Evolutionary conservation across 2,113 vertebrate genomes (phyloP).

Genomic region (Phoxinus phoxinus): DNA sequence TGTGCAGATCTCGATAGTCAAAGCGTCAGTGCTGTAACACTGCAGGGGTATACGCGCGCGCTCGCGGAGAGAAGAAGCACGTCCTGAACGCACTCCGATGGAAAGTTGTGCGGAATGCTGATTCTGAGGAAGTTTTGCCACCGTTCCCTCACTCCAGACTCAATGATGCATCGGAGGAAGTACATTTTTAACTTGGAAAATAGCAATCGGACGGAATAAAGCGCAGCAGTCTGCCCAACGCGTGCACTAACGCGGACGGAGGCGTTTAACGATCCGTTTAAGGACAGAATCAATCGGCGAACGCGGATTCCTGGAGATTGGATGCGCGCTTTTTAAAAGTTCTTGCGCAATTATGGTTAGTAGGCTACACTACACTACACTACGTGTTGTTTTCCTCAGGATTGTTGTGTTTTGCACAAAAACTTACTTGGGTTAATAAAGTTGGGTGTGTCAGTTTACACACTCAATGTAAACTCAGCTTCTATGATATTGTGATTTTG

Average conservation of each 20-base stretch:
- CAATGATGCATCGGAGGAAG: constrained; percentile 42
- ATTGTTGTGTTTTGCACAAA: background rate
- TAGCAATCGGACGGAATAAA: constrained; percentile 13
- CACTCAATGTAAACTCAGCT: background rate
- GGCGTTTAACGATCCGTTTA: background rate
- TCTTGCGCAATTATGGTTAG: constrained; percentile 72
- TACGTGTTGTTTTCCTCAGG: background rate
- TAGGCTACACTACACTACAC: constrained; percentile 37
- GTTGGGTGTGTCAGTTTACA: background rate
- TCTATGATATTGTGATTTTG: background rate
- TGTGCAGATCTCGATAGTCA: too few species aligned
- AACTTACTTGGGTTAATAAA: background rate
- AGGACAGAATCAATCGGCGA: constrained; percentile 29
- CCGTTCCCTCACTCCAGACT: constrained; percentile 53
- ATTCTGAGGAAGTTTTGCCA: constrained; percentile 59
- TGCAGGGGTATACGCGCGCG: background rate
- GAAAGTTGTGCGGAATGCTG: constrained; percentile 63
- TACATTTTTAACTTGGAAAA: constrained; percentile 39
- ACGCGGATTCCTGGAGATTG: constrained; percentile 45
- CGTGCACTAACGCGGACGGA: background rate
- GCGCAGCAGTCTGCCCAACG: background rate
- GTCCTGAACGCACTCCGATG: constrained; percentile 60
- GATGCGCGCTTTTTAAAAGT: constrained; percentile 34
- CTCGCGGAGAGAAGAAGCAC: constrained; percentile 54
- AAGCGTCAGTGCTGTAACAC: background rate